Percentiles rank a stretch among this genome's conserved stretches.
phyloP scores from a whole-genome alignment of 2,113 vertebrate genomes.

The Numida meleagris region DNA sequence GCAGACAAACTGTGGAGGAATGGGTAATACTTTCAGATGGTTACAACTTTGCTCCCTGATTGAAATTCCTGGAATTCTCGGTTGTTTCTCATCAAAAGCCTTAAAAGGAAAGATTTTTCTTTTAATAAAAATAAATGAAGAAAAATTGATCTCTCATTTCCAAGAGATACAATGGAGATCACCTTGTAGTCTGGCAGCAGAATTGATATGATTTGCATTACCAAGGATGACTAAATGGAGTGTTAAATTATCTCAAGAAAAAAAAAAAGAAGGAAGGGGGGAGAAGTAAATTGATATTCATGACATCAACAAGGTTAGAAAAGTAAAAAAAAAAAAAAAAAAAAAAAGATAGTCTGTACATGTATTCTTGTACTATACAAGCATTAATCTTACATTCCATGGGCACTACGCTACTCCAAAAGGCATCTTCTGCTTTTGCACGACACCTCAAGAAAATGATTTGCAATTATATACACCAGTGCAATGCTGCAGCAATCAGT shows the following conservation, averaged over 20 bases:
- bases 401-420: conserved; percentile 18
- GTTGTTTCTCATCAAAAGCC: conserved; percentile 37
- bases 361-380: conserved; percentile 27
- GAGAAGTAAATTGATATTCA: conserved; percentile 30
- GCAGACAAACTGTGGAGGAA: neutral
- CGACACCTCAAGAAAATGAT: conserved; percentile 56
- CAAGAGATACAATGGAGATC: conserved; percentile 59
- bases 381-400: conserved; percentile 21
- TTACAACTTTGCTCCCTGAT: neutral
- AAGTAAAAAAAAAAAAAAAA: neutral
- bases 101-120: conserved; percentile 40
- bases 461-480: conserved; percentile 46
- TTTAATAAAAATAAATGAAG: conserved; percentile 49
- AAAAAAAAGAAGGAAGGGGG: neutral
- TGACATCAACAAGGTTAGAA: conserved; percentile 54
- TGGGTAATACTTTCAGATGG: neutral
- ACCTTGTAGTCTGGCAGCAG: conserved; percentile 59
- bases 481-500: conserved; percentile 37
- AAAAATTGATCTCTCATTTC: conserved; percentile 59
- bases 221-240: conserved; percentile 69
- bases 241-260: conserved; percentile 69
- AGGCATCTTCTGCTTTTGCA: conserved; percentile 36
- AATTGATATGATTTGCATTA: conserved; percentile 62
- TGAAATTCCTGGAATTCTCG: conserved; percentile 38
- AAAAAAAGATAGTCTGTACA: neutral